A percentile compares a stretch with the other conserved stretches of the same genome.
Evolutionary conservation across 2,888 invertebrate species (phyloP).

Genomic region (Ophraella communa): DNA sequence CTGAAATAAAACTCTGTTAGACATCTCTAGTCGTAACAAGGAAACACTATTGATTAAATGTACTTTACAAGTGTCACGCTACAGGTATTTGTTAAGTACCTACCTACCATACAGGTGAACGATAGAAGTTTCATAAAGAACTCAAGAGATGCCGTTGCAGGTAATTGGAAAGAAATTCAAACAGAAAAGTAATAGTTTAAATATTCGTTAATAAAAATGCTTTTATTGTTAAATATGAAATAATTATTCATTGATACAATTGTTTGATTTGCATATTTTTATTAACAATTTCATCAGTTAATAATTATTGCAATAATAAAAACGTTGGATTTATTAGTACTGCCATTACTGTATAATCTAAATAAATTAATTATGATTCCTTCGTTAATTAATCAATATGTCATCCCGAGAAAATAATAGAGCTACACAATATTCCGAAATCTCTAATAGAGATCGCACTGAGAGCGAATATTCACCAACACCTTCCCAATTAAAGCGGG

Average conservation of each 20-base stretch:
- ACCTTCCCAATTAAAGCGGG: slow-evolving; percentile 47
- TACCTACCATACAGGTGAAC: not conserved
- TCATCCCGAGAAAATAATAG: slow-evolving; percentile 6
- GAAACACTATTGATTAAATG: not conserved
- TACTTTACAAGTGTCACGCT: not conserved
- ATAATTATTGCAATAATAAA: not conserved
- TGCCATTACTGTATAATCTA: not conserved
- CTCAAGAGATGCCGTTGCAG: not conserved
- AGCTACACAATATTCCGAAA: not conserved
- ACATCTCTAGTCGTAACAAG: not conserved
- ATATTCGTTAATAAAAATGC: no score
- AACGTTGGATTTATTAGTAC: not conserved
- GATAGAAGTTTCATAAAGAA: not conserved
- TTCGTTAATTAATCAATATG: slow-evolving; percentile 30
- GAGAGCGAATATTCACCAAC: slow-evolving; percentile 31
- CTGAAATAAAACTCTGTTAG: not conserved
- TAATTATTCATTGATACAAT: no score
- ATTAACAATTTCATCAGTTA: no score
- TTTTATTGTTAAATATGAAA: no score
- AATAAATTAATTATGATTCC: not conserved
- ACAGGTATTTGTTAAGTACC: not conserved
- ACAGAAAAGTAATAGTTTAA: no score
- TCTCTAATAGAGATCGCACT: slow-evolving; percentile 5
- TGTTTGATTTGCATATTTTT: no score
- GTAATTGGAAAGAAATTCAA: not conserved